Base-by-base conservation (phyloP, 2,888 invertebrate genomes). In the Ptychoptera albimana region DNA sequence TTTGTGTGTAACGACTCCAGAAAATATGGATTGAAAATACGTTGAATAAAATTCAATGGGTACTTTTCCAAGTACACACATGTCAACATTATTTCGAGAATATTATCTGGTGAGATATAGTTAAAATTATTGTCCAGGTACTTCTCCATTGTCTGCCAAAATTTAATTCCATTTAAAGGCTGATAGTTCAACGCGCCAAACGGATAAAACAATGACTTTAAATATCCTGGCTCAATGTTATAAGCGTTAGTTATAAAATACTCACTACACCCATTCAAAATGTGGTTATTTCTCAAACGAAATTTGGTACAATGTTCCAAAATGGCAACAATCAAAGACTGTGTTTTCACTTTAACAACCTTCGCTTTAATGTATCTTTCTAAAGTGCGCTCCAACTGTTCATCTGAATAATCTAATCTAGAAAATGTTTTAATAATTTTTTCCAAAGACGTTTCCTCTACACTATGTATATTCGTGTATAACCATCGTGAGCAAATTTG, bases 271-370 rank as follows among this genome's bases (percentile, higher is more conserved):
- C 67, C 67, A 48, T 75, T 69, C 29, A 82, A 58, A 50, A 82
- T 73, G 15, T 60, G 51, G 8, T 64, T 55, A 52, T 76, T 78
- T 42, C 73, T 62, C 43, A 77, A 60, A 45, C 73, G 69, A 53
- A 77, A 72, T 45, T 70, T 67, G 54, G 69, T 64, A 53, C 75
- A 78, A 54, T 75, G 78, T 52, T 76, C 74, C 55, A 77, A 67
- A 37, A 79, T 67, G 6, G 71, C 65, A 1, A 73, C 68, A 36
- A 80, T 60, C n/a, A 82, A 59, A n/a, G 70, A 63, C 45, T 74
- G 66, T 39, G 69, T 66, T 39, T 65, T 58, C 16, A 72, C 66
- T 53, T 62, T 64, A 1, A 58, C 45, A 7, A 67, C 66, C 58
- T 71, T 75, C 0, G 69, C 62, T 55, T 68, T 73, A 49, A 79